Conservation (phyloP, 1,140 invertebrate species). For the Papilio aristodemus region DNA sequence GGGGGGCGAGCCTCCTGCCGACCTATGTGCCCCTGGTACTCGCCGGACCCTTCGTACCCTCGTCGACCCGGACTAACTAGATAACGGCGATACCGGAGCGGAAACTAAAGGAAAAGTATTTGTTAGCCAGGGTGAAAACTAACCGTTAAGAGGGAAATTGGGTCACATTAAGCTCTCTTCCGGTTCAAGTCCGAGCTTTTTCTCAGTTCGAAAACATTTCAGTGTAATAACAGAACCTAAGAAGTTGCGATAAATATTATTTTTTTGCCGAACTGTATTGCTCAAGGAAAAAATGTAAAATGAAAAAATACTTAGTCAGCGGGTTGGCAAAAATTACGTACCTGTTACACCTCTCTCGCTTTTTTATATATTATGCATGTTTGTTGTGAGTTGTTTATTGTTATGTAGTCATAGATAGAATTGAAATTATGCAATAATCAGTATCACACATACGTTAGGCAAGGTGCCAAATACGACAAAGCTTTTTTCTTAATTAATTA, state of each 20-base stretch:
- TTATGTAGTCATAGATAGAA: too few species aligned
- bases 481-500: conserved; percentile 78
- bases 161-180: conserved; percentile 53
- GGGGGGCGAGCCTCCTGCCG: conserved; percentile 52
- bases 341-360: background rate
- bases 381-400: too few species aligned
- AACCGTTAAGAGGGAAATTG: conserved; percentile 60
- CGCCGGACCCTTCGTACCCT: conserved; percentile 70
- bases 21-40: conserved; percentile 59
- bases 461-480: conserved; percentile 44
- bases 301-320: too few species aligned
- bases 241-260: background rate
- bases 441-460: conserved; percentile 12
- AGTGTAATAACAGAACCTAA: background rate
- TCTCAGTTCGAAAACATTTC: background rate
- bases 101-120: conserved; percentile 76
- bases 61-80: conserved; percentile 73
- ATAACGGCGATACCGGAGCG: conserved; percentile 71
- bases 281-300: background rate
- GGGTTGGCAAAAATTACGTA: background rate
- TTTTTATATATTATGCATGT: background rate
- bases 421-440: background rate
- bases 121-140: conserved; percentile 57
- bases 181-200: background rate
- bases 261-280: background rate